phyloP scores from a whole-genome alignment of 2,113 vertebrate species.

The Junco hyemalis region DNA sequence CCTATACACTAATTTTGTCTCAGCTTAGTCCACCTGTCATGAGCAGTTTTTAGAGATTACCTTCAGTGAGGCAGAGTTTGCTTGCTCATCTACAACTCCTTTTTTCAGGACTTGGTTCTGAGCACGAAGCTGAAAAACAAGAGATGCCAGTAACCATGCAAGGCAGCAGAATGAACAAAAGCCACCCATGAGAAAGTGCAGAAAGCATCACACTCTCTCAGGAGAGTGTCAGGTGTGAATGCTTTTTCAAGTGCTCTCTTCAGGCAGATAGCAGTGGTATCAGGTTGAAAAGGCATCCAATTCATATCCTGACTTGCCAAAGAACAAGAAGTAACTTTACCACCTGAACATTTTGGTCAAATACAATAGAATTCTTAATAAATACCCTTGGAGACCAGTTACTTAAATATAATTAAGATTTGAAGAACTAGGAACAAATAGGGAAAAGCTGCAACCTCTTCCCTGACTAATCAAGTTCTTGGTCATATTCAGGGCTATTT shows the following conservation, averaged over 20 bases:
- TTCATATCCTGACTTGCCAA: not conserved
- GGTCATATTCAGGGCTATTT: not conserved
- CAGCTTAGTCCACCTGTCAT: not conserved
- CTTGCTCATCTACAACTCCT: constrained; percentile 95
- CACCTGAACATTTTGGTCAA: not conserved
- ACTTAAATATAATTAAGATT: not conserved
- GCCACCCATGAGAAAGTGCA: not conserved
- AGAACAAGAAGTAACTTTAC: not conserved
- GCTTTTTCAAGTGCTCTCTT: not conserved
- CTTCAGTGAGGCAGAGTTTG: constrained; percentile 87
- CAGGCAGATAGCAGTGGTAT: not conserved
- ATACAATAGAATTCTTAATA: not conserved
- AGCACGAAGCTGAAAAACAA: constrained; percentile 87
- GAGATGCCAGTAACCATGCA: not conserved
- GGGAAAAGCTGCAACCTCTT: not conserved
- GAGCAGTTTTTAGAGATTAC: constrained; percentile 64
- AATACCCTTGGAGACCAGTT: not conserved
- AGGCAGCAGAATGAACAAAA: not conserved
- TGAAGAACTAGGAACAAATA: not conserved
- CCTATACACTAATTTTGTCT: not conserved
- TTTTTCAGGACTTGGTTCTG: constrained; percentile 99
- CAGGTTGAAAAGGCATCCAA: not conserved
- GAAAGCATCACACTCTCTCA: not conserved
- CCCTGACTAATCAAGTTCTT: not conserved
- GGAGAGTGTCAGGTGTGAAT: not conserved